Conservation (phyloP, 2,797 vertebrate species). For the Acanthis flammea region DNA sequence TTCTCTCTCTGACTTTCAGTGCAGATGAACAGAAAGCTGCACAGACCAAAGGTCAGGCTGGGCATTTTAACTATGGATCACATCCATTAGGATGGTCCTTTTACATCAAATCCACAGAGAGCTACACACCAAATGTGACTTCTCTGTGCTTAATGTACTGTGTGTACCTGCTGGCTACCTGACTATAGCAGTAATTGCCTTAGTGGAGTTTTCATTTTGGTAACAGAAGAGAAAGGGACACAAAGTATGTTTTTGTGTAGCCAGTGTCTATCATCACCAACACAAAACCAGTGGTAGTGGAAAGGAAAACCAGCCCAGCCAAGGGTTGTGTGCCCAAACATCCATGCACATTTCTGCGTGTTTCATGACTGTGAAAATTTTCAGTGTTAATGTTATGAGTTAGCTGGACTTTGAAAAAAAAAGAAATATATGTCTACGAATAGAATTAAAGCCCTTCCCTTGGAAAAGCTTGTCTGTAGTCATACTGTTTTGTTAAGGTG, state of each 20-base stretch:
- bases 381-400: background rate
- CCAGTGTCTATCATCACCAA: background rate
- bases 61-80: background rate
- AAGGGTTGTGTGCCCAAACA: background rate
- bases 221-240: background rate
- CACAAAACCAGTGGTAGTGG: background rate
- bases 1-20: background rate
- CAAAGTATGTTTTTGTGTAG: background rate
- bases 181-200: background rate
- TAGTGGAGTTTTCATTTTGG: background rate
- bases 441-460: constrained; percentile 46
- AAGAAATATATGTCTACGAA: background rate
- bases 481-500: background rate
- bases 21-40: background rate
- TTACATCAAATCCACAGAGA: background rate
- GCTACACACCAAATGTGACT: background rate
- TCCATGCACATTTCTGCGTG: background rate
- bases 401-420: constrained; percentile 22
- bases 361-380: background rate
- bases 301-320: background rate
- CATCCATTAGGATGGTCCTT: background rate
- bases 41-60: background rate
- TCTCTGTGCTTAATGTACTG: background rate
- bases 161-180: background rate
- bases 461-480: background rate